phyloP scores from a whole-genome alignment of 2,888 invertebrate genomes.

The Lithophane leautieri region DNA sequence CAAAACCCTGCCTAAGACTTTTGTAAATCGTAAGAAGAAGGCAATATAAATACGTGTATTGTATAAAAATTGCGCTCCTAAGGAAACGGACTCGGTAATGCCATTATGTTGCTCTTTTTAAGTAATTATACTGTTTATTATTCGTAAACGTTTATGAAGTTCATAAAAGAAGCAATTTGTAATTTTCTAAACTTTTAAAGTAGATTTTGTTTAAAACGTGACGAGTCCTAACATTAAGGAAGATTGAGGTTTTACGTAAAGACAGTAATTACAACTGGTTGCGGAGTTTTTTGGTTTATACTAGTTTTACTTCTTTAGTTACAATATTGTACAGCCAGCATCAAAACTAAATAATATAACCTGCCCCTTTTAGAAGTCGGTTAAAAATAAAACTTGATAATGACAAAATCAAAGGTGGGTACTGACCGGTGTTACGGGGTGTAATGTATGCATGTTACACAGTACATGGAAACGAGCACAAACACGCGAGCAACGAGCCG shows the following conservation, averaged over 20 bases:
- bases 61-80: not conserved
- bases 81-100: not conserved
- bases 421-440: too few species aligned
- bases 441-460: too few species aligned
- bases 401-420: not conserved
- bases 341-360: not conserved
- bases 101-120: slow-evolving; percentile 9
- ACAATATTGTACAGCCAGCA: not conserved
- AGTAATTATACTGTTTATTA: slow-evolving; percentile 43
- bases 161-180: slow-evolving; percentile 40
- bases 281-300: slow-evolving; percentile 17
- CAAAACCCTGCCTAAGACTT: not conserved
- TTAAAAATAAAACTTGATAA: not conserved
- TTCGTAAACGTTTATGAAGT: slow-evolving; percentile 31
- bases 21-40: not conserved
- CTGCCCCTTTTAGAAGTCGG: too few species aligned
- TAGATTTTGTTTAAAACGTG: slow-evolving; percentile 37
- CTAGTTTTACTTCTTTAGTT: slow-evolving; percentile 35
- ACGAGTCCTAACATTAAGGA: slow-evolving; percentile 31
- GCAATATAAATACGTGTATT: too few species aligned
- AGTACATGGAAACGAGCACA: too few species aligned
- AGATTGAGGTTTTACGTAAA: slow-evolving; percentile 45
- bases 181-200: slow-evolving; percentile 42
- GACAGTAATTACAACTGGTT: slow-evolving; percentile 23
- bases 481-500: too few species aligned